phyloP scores from a whole-genome alignment of 23 tunicate species.

The Trididemnum clinides region DNA sequence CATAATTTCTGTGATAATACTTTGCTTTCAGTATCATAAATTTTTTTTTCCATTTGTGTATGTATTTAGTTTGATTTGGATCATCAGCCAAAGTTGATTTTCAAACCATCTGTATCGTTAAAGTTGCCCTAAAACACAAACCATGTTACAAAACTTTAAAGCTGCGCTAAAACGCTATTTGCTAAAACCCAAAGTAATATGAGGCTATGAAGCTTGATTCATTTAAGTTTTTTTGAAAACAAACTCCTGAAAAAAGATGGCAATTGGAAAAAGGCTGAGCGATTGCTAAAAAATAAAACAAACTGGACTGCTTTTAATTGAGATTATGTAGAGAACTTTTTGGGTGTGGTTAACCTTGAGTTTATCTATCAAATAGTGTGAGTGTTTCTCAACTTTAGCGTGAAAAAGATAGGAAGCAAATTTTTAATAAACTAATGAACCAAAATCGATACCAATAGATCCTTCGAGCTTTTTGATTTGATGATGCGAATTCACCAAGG shows the following conservation, averaged over 20 bases:
- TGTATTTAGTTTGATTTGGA: too few species aligned
- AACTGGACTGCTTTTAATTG: background rate
- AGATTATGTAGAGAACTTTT: background rate
- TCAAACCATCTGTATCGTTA: too few species aligned
- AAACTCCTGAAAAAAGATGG: background rate
- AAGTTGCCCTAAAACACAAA: too few species aligned
- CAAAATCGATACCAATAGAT: background rate
- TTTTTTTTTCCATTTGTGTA: too few species aligned
- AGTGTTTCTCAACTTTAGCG: background rate
- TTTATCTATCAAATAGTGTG: background rate
- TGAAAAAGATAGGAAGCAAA: background rate
- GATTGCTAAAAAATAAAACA: background rate
- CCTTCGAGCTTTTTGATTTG: background rate
- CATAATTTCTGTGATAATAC: too few species aligned
- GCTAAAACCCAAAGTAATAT: background rate
- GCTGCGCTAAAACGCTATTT: too few species aligned
- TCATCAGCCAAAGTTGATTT: too few species aligned
- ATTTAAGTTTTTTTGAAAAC: background rate
- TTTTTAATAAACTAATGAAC: background rate
- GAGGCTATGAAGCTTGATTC: background rate
- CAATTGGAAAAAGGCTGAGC: background rate
- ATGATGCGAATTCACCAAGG: background rate
- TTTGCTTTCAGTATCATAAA: too few species aligned
- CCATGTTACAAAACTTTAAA: too few species aligned
- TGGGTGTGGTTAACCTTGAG: background rate